These are phyloP conservation scores for Adelosebastes latens DNA, from an alignment of 2,797 vertebrate species.

Conservation along the genomic window DNA sequence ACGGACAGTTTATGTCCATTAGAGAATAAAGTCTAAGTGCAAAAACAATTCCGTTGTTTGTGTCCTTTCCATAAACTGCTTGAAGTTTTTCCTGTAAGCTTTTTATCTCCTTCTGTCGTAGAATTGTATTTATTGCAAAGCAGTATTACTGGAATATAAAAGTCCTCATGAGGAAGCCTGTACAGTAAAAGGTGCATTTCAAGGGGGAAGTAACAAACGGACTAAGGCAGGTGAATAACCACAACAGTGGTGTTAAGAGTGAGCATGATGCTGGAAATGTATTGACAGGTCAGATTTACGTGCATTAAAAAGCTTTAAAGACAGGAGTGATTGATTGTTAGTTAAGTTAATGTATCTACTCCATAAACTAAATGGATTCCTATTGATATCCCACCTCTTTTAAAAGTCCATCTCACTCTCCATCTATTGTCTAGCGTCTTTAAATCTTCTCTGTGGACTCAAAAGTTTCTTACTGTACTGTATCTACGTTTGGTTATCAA, in stretches of 20 bases:
- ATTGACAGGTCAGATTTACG: conserved; percentile 43
- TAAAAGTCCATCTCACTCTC: conserved; percentile 50
- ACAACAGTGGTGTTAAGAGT: conserved; percentile 24
- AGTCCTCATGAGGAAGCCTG: neutral
- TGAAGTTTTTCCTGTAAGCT: neutral
- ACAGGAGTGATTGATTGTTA: conserved; percentile 49
- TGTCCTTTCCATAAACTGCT: neutral
- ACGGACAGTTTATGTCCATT: neutral
- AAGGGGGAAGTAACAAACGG: conserved; percentile 11
- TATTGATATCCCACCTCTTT: conserved; percentile 58
- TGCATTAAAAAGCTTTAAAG: conserved; percentile 59
- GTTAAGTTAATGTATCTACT: conserved; percentile 54
- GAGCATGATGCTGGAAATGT: conserved; percentile 32
- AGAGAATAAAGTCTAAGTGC: neutral
- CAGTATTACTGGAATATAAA: conserved; percentile 5
- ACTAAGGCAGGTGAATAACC: conserved; percentile 20
- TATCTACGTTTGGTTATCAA: conserved; percentile 13
- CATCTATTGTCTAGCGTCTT: conserved; percentile 29
- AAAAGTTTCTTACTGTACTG: neutral
- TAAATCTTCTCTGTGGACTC: conserved; percentile 27
- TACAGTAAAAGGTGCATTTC: conserved; percentile 22
- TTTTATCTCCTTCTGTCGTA: neutral
- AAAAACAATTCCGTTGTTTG: neutral
- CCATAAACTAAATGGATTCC: conserved; percentile 66
- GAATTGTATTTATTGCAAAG: conserved; percentile 2